A percentile compares a stretch with the other conserved stretches of the same genome.
These are phyloP conservation scores for Ophion ventricosus DNA, from an alignment of 2,888 invertebrate genomes.

Conservation along the genomic window DNA sequence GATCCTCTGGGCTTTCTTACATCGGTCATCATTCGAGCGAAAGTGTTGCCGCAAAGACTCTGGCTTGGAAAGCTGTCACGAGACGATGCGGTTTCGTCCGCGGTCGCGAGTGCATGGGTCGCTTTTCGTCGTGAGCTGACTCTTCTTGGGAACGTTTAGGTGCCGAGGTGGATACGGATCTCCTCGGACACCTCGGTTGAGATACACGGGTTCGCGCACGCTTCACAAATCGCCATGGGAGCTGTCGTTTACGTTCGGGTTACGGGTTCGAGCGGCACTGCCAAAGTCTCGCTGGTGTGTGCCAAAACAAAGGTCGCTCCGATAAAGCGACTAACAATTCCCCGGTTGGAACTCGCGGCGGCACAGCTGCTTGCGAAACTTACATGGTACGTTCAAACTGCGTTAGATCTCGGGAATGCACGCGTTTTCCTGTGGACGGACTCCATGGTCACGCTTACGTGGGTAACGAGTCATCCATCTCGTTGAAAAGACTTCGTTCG, in stretches of 20 bases:
- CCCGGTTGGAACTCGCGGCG: slow-evolving; percentile 36
- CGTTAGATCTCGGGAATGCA: neutral
- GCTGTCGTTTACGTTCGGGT: neutral
- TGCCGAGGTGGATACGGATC: neutral
- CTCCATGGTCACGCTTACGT: neutral
- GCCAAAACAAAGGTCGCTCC: neutral
- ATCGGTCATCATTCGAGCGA: slow-evolving; percentile 46
- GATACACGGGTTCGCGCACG: neutral
- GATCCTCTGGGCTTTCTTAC: slow-evolving; percentile 46
- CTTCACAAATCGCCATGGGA: neutral
- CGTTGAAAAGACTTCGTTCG: slow-evolving; percentile 2
- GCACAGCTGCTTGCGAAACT: slow-evolving; percentile 8
- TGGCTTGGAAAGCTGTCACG: slow-evolving; percentile 46
- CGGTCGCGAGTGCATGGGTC: slow-evolving; percentile 9
- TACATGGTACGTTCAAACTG: neutral
- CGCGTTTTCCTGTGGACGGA: slow-evolving; percentile 1
- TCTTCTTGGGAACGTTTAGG: neutral
- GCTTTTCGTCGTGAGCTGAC: slow-evolving; percentile 24
- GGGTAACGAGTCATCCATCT: neutral
- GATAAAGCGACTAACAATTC: neutral
- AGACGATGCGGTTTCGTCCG: slow-evolving; percentile 31
- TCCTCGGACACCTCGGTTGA: too few relatives aligned
- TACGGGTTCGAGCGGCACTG: too few relatives aligned
- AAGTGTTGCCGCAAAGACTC: slow-evolving; percentile 42
- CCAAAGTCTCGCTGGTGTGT: neutral